These are phyloP conservation scores for Leguminivora glycinivorella DNA, from an alignment of 1,140 invertebrate genomes.

Conservation along the genomic window DNA sequence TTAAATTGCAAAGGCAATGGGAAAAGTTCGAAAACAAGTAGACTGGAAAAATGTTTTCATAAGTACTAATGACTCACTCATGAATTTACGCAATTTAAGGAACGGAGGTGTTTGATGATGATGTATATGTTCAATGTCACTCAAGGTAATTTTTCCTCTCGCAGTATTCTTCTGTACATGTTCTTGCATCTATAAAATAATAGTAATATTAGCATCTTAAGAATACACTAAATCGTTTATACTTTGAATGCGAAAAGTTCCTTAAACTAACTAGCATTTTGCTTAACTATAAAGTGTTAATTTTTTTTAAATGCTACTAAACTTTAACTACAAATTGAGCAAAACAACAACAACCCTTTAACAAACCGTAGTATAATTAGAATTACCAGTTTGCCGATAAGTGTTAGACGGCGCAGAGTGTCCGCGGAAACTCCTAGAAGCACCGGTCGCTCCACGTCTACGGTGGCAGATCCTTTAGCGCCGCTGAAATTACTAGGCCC, in stretches of 20 bases:
- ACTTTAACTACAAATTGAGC: background rate
- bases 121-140: background rate
- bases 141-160: background rate
- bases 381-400: constrained; percentile 49
- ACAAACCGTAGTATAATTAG: constrained; percentile 31
- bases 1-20: no score
- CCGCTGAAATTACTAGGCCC: background rate
- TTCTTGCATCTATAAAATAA: constrained; percentile 24
- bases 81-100: constrained; percentile 33
- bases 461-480: constrained; percentile 35
- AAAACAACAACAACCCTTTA: no score
- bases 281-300: no score
- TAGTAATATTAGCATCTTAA: no score
- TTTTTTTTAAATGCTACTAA: background rate
- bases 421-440: constrained; percentile 50
- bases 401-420: constrained; percentile 44
- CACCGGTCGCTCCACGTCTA: constrained; percentile 62
- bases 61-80: constrained; percentile 37
- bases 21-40: no score
- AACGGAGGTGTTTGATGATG: background rate
- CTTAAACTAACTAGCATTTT: no score
- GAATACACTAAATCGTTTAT: no score
- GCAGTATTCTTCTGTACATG: background rate
- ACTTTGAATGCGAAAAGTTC: no score
- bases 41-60: background rate